Evolutionary conservation across 2,888 invertebrate species (phyloP).

Genomic region (Adela reaumurella): DNA sequence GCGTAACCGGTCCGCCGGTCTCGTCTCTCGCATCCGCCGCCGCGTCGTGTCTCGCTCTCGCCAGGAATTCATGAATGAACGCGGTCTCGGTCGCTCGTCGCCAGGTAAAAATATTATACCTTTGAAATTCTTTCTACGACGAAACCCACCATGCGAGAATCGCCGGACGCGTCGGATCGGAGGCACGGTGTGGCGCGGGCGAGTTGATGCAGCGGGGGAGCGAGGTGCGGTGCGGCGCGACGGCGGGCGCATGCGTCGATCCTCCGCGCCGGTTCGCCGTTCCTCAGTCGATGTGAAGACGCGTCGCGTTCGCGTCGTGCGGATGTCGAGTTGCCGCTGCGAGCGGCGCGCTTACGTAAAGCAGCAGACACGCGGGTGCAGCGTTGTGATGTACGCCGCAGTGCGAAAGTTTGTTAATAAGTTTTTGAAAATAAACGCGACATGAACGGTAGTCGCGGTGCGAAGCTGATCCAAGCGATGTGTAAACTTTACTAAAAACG

Average conservation of each 20-base stretch:
- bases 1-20: background rate
- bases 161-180: conserved; percentile 14
- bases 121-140: conserved; percentile 43
- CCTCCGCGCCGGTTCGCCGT: conserved; percentile 36
- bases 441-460: background rate
- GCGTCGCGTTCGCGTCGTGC: conserved; percentile 42
- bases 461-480: background rate
- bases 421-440: background rate
- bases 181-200: conserved; percentile 14
- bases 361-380: background rate
- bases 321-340: conserved; percentile 61
- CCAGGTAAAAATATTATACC: conserved; percentile 54
- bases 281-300: conserved; percentile 39
- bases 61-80: conserved; percentile 56
- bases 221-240: conserved; percentile 20
- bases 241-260: conserved; percentile 45
- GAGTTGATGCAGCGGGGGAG: conserved; percentile 28
- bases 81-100: conserved; percentile 36
- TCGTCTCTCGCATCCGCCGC: conserved; percentile 17
- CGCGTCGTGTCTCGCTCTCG: conserved; percentile 15
- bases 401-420: background rate
- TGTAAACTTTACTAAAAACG: background rate
- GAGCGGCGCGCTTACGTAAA: conserved; percentile 39
- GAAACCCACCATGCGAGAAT: conserved; percentile 14
- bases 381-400: background rate